Evolutionary conservation across 2,888 invertebrate species (phyloP), one percentile per base, ranked within the genome.

Genomic region (Mactromeris polynyma): DNA sequence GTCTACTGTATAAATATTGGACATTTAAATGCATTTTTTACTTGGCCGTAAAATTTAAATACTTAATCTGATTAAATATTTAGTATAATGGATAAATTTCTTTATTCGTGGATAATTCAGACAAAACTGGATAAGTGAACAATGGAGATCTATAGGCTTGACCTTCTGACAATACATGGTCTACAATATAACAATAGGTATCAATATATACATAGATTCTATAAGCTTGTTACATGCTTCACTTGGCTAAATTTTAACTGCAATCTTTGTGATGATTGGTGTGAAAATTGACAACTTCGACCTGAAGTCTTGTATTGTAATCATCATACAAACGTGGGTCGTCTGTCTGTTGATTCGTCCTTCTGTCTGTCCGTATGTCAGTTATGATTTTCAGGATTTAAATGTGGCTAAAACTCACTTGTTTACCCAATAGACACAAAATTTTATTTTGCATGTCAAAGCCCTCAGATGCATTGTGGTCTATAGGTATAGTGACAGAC

Each of bases 21-120:
- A 64, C n/a, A 26, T 58, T 64, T 26, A 64, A 64, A 64, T 26
- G 58, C 26, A n/a, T n/a, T n/a, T 64, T 64, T 26, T 26, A 64
- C 26, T 64, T 64, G n/a, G 58, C n/a, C 2, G 9, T 64, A 64
- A 64, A 26, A 26, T n/a, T 26, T 64, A 64, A 64, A 64, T n/a
- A 64, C 26, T 64, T 64, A 64, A 64, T 64, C 58, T 64, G 58
- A 64, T 64, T 64, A 64, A 64, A 64, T 64, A n/a, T 26, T 64
- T n/a, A 26, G 58, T 64, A 26, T 64, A 64, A 9, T 2, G 58
- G 26, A 26, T 64, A 64, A 51, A 17, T 42, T 51, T 19, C 19
- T 51, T 51, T 2, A 17, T 17, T 51, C 51, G 14, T 14, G 2
- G 51, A 51, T 51, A 2, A 51, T 51, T 51, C 51, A 51, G 51